Percentiles rank a stretch among this genome's conserved stretches.
Conservation (phyloP, 1,140 invertebrate genomes). For the Gonioctena quinquepunctata region DNA sequence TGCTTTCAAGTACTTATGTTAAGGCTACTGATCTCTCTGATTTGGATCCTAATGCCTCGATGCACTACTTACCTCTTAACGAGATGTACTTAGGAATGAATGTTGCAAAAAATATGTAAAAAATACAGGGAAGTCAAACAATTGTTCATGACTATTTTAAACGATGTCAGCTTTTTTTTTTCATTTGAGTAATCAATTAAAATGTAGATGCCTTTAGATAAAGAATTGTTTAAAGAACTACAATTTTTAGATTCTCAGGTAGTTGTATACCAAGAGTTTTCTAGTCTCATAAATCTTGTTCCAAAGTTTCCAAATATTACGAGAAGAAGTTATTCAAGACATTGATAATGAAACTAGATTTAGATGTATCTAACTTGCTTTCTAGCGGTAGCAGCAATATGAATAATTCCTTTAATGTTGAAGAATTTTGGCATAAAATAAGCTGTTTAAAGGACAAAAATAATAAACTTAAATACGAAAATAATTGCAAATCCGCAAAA, state of each 20-base stretch:
- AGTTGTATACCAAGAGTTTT: conserved; percentile 15
- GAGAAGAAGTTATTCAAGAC: background rate
- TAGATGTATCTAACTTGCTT: conserved; percentile 16
- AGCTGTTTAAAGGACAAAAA: background rate
- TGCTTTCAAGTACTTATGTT: background rate
- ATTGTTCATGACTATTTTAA: background rate
- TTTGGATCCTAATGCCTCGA: background rate
- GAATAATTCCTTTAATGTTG: conserved; percentile 2
- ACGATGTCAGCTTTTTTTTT: conserved; percentile 4
- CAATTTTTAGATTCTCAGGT: conserved; percentile 19
- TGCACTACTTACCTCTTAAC: background rate
- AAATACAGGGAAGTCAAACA: background rate
- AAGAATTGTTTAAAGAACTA: background rate
- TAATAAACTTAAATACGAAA: conserved; percentile 14
- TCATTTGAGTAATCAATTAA: conserved; percentile 13
- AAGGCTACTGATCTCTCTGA: background rate
- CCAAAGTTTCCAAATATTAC: conserved; percentile 11
- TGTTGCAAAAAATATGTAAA: background rate
- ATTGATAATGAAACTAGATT: conserved; percentile 22
- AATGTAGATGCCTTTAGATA: conserved; percentile 6
- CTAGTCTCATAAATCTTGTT: background rate
- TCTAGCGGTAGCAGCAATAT: conserved; percentile 6
- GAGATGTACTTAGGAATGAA: conserved; percentile 3
- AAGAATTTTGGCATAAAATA: conserved; percentile 7
- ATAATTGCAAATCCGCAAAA: conserved; percentile 11